Conservation (phyloP, 2,113 vertebrate genomes). For the Takifugu bimaculatus region DNA sequence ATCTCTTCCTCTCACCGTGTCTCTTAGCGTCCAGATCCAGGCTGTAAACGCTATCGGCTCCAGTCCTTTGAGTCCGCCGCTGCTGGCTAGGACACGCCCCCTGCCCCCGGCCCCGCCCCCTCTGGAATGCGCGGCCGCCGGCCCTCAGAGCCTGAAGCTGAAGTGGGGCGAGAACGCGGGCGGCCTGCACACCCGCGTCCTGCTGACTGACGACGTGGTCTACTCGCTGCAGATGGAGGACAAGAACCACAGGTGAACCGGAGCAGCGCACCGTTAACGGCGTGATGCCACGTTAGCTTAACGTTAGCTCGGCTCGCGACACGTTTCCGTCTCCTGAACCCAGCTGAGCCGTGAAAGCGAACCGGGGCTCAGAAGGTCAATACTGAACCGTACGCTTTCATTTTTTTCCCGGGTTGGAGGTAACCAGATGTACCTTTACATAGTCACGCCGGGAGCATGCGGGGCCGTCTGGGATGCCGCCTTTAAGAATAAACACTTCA, state of each 20-base stretch:
- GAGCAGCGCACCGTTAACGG: background rate
- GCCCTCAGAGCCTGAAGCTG: slow-evolving; percentile 96
- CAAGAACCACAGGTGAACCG: slow-evolving; percentile 85
- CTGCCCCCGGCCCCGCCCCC: slow-evolving; percentile 89
- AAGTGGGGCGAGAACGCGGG: slow-evolving; percentile 89
- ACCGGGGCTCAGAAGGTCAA: slow-evolving; percentile 31
- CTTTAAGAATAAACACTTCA: slow-evolving; percentile 38
- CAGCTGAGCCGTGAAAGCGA: slow-evolving; percentile 18
- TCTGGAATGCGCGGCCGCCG: slow-evolving; percentile 88
- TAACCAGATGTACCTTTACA: slow-evolving; percentile 60
- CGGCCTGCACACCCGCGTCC: slow-evolving; percentile 73
- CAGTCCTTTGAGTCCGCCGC: slow-evolving; percentile 83
- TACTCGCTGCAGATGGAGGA: slow-evolving; percentile 95
- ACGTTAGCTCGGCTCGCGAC: background rate
- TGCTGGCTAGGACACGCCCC: slow-evolving; percentile 85
- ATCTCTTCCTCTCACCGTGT: background rate
- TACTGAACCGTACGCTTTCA: slow-evolving; percentile 13
- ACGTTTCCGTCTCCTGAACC: slow-evolving; percentile 6
- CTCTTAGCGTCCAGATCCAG: slow-evolving; percentile 82
- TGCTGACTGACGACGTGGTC: slow-evolving; percentile 78
- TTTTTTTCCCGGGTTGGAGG: background rate
- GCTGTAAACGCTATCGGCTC: slow-evolving; percentile 91
- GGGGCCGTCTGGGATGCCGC: slow-evolving; percentile 30
- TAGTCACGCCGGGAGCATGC: slow-evolving; percentile 54
- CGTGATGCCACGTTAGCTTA: no score